A percentile compares a stretch with the other conserved stretches of the same genome.
phyloP scores from a whole-genome alignment of 1,140 invertebrate genomes.

The Melanaphis sacchari region DNA sequence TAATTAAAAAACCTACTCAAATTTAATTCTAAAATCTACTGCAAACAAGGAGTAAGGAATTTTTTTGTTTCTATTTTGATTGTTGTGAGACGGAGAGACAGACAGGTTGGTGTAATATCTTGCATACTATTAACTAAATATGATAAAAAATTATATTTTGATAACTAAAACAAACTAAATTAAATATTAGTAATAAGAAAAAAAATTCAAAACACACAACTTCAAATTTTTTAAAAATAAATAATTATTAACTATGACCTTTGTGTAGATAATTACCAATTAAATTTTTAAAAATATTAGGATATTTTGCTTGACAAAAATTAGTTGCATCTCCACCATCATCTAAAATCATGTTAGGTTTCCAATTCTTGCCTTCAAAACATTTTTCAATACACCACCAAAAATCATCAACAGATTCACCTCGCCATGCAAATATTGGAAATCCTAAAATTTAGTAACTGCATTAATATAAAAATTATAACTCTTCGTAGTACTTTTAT shows the following conservation, averaged over 20 bases:
- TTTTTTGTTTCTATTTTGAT: not conserved
- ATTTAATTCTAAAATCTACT: not conserved
- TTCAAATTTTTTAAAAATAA: conserved; percentile 59
- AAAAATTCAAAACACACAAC: not conserved
- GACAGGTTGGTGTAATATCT: not conserved
- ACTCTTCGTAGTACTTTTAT: not conserved
- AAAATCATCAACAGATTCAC: conserved; percentile 96
- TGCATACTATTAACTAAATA: not conserved
- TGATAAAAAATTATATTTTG: not conserved
- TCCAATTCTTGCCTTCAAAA: conserved; percentile 90
- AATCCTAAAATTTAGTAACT: conserved; percentile 66
- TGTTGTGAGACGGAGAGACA: not conserved
- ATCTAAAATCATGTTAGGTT: conserved; percentile 98
- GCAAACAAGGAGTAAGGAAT: not conserved
- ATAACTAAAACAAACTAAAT: not conserved
- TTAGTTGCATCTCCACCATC: conserved; percentile 98
- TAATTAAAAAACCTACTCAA: not conserved
- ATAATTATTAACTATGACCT: conserved; percentile 64
- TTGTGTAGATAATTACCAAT: conserved; percentile 68
- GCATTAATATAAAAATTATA: not conserved
- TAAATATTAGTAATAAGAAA: not conserved
- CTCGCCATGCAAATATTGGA: conserved; percentile 93
- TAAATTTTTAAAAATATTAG: conserved; percentile 92
- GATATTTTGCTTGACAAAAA: conserved; percentile 96
- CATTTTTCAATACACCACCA: conserved; percentile 99